phyloP scores from a whole-genome alignment of 2,113 vertebrate genomes.

The Pteronura brasiliensis region DNA sequence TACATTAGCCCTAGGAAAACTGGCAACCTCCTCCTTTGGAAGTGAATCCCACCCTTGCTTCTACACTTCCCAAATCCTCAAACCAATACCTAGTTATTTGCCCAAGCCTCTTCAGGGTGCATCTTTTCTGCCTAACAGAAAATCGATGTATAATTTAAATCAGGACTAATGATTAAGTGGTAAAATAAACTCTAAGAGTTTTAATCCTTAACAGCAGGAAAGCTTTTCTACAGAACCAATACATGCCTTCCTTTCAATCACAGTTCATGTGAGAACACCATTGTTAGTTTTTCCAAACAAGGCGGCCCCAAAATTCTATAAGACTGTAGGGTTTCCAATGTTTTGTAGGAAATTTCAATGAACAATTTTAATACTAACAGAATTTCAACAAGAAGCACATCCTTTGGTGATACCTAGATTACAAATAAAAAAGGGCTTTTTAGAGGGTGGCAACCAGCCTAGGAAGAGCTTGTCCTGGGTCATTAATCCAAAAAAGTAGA shows the following conservation, averaged over 20 bases:
- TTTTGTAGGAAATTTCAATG: conserved; percentile 46
- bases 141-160: not conserved
- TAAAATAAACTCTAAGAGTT: conserved; percentile 11
- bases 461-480: not conserved
- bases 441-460: not conserved
- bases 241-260: not conserved
- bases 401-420: conserved; percentile 1
- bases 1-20: not conserved
- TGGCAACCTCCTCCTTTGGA: not conserved
- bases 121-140: conserved; percentile 17
- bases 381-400: conserved; percentile 34
- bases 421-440: conserved; percentile 15
- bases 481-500: conserved; percentile 14
- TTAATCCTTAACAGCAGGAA: not conserved
- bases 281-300: not conserved
- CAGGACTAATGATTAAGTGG: not conserved
- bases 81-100: not conserved
- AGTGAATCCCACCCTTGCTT: not conserved
- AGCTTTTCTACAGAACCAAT: not conserved
- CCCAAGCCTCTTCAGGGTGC: not conserved
- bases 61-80: not conserved
- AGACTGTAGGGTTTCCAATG: conserved; percentile 5
- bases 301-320: not conserved
- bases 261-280: not conserved
- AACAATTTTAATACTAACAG: conserved; percentile 35